Conservation (phyloP, 2,888 invertebrate species). For the Limnephilus rhombicus region DNA sequence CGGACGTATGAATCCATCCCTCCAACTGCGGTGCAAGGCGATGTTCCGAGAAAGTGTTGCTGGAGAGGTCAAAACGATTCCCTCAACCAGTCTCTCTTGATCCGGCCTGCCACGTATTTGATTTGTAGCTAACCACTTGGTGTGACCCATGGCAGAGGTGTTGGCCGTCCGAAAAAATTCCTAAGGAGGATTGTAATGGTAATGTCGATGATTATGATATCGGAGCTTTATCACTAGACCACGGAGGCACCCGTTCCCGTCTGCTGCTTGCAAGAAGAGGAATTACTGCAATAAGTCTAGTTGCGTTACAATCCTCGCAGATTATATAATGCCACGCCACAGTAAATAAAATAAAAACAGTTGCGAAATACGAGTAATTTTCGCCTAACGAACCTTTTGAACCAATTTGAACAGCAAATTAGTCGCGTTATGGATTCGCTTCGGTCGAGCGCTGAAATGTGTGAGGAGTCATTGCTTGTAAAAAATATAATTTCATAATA, state of each 20-base stretch:
- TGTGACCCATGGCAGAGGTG: no score
- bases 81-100: no score
- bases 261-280: neutral
- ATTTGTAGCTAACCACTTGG: no score
- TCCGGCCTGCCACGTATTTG: no score
- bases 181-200: no score
- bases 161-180: no score
- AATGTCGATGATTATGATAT: neutral
- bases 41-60: no score
- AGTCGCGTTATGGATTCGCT: neutral
- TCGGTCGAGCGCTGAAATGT: neutral
- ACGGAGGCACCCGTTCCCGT: neutral
- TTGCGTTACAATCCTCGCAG: neutral
- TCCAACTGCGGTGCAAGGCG: no score
- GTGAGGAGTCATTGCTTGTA: neutral
- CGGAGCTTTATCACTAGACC: neutral
- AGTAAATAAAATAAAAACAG: neutral
- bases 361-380: neutral
- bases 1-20: no score
- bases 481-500: neutral
- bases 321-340: conserved; percentile 9
- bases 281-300: neutral
- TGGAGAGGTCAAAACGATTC: no score
- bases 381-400: conserved; percentile 9
- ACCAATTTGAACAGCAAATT: neutral